Percentiles rank a stretch among this genome's conserved stretches.
phyloP scores from a whole-genome alignment of 2,888 invertebrate genomes.

The Meganola albula region DNA sequence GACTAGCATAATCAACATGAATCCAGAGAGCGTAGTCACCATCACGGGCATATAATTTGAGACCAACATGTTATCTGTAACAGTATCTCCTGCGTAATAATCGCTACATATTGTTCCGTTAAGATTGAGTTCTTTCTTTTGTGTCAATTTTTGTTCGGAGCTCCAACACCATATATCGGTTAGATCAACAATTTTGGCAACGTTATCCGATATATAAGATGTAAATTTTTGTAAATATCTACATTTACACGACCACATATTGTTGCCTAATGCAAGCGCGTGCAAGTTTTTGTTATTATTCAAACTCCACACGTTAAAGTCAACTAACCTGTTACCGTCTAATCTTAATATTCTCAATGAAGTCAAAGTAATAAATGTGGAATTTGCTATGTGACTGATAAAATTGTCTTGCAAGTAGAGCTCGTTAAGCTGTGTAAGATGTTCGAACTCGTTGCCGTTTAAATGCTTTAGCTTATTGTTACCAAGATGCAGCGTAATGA shows the following conservation, averaged over 20 bases:
- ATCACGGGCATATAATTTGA: slow-evolving; percentile 91
- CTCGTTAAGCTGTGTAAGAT: slow-evolving; percentile 87
- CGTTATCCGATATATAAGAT: slow-evolving; percentile 87
- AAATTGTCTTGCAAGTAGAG: slow-evolving; percentile 91
- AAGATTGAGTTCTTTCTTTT: slow-evolving; percentile 86
- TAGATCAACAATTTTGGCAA: slow-evolving; percentile 84
- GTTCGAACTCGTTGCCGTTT: slow-evolving; percentile 90
- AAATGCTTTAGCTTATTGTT: slow-evolving; percentile 88
- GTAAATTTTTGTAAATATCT: slow-evolving; percentile 90
- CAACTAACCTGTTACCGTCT: slow-evolving; percentile 89
- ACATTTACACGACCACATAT: slow-evolving; percentile 94
- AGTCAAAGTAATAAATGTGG: slow-evolving; percentile 85
- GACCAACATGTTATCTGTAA: slow-evolving; percentile 87
- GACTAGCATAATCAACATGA: slow-evolving; percentile 85
- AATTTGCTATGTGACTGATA: slow-evolving; percentile 86
- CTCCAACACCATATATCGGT: slow-evolving; percentile 88
- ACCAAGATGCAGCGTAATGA: slow-evolving; percentile 89
- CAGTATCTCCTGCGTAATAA: slow-evolving; percentile 88
- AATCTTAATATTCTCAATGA: slow-evolving; percentile 87
- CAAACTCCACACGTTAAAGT: slow-evolving; percentile 87
- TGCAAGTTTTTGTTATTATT: slow-evolving; percentile 80
- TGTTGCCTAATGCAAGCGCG: slow-evolving; percentile 87
- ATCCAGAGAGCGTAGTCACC: slow-evolving; percentile 85
- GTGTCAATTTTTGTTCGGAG: slow-evolving; percentile 80
- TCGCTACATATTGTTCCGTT: slow-evolving; percentile 92